A percentile compares a stretch with the other conserved stretches of the same genome.
phyloP scores from a whole-genome alignment of 2,113 vertebrate genomes.

The Dryoscopus gambensis region DNA sequence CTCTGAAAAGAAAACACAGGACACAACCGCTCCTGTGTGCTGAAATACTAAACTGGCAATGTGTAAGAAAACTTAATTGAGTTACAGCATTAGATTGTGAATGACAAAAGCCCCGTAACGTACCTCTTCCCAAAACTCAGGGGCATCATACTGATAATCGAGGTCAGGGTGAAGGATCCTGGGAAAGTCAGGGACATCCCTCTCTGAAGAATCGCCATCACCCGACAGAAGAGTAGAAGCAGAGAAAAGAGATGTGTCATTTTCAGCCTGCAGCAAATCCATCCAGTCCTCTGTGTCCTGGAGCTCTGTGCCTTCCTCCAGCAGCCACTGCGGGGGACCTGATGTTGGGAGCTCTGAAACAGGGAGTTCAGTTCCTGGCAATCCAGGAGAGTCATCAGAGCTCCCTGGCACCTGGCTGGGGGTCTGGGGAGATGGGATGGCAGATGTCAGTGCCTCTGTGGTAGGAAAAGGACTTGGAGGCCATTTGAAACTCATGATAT shows the following conservation, averaged over 20 bases:
- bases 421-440: conserved; percentile 25
- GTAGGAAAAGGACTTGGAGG: conserved; percentile 24
- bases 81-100: background rate
- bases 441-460: conserved; percentile 47
- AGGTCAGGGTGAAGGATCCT: conserved; percentile 80
- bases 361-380: conserved; percentile 40
- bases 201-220: conserved; percentile 86
- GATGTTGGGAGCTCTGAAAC: conserved; percentile 52
- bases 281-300: conserved; percentile 74
- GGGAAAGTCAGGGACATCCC: conserved; percentile 76
- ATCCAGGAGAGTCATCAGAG: conserved; percentile 50
- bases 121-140: conserved; percentile 85
- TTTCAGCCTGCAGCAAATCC: conserved; percentile 75
- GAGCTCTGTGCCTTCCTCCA: conserved; percentile 59
- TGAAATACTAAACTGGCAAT: background rate
- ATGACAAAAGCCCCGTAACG: conserved; percentile 44
- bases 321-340: conserved; percentile 27
- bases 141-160: conserved; percentile 88
- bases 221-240: conserved; percentile 89
- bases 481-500: conserved; percentile 5
- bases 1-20: conserved; percentile 62
- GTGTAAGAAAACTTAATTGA: background rate
- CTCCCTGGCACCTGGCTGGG: conserved; percentile 1
- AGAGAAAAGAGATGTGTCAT: conserved; percentile 82
- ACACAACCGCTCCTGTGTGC: background rate